Percentiles rank a stretch among this genome's conserved stretches.
phyloP scores from a whole-genome alignment of 2,113 vertebrate genomes.

The Isurus oxyrinchus region DNA sequence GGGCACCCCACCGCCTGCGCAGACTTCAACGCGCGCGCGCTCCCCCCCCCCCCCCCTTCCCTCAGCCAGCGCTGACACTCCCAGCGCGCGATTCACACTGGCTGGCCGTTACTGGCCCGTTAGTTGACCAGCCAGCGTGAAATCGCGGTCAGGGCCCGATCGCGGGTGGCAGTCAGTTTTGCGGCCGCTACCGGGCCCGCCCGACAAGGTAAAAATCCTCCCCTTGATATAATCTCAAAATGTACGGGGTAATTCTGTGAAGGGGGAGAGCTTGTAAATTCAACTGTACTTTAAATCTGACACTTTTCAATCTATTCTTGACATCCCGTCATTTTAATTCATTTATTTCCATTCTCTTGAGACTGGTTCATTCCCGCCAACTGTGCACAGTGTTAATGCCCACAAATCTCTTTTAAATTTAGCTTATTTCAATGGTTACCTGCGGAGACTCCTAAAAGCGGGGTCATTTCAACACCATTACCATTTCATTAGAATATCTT shows the following conservation, averaged over 20 bases:
- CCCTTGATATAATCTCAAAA: neutral
- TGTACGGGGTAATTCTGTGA: neutral
- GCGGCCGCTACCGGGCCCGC: too few relatives aligned
- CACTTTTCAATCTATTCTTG: neutral
- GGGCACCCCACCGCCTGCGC: too few relatives aligned
- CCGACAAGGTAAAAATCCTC: too few relatives aligned
- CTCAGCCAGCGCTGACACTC: too few relatives aligned
- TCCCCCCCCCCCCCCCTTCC: too few relatives aligned
- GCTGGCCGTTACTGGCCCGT: too few relatives aligned
- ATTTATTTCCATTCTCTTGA: neutral
- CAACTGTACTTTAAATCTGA: neutral
- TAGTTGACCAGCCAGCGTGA: too few relatives aligned
- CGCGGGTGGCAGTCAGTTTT: too few relatives aligned
- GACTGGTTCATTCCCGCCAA: conserved; percentile 3
- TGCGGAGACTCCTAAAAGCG: neutral
- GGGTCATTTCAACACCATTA: conserved; percentile 29
- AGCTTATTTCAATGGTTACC: neutral
- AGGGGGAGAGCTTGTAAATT: neutral
- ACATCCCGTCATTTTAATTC: neutral
- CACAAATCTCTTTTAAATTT: neutral
- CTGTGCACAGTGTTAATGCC: neutral
- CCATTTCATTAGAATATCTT: conserved; percentile 19
- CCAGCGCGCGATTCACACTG: too few relatives aligned
- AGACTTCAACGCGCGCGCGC: too few relatives aligned
- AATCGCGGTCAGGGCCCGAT: too few relatives aligned